Evolutionary conservation across 2,888 invertebrate species (phyloP).

Genomic region (Agrenia bidenticulata): DNA sequence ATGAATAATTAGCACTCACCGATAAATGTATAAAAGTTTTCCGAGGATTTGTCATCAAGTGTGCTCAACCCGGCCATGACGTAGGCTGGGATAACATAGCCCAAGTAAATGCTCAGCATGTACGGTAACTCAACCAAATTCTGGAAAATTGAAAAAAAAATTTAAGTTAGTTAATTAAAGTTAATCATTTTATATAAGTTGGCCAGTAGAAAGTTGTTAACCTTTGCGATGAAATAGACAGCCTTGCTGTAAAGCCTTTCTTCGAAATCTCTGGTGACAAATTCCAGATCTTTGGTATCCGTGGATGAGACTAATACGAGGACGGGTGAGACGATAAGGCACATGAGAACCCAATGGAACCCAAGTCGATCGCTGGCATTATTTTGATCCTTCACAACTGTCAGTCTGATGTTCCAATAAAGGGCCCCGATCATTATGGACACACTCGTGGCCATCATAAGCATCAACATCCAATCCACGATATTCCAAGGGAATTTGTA

Average conservation of each 20-base stretch:
- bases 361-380: slow-evolving; percentile 65
- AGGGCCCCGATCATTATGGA: slow-evolving; percentile 82
- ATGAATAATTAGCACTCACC: slow-evolving; percentile 37
- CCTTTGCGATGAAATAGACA: slow-evolving; percentile 77
- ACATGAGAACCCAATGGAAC: slow-evolving; percentile 82
- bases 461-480: slow-evolving; percentile 73
- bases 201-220: slow-evolving; percentile 57
- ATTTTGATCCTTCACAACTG: slow-evolving; percentile 60
- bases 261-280: slow-evolving; percentile 76
- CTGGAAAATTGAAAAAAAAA: slow-evolving; percentile 60
- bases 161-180: slow-evolving; percentile 8
- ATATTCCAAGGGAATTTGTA: slow-evolving; percentile 84
- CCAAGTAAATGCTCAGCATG: slow-evolving; percentile 75
- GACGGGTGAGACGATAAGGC: slow-evolving; percentile 75
- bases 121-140: slow-evolving; percentile 75
- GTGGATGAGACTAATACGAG: slow-evolving; percentile 63
- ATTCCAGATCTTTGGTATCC: slow-evolving; percentile 58
- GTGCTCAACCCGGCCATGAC: slow-evolving; percentile 79
- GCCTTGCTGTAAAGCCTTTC: slow-evolving; percentile 77
- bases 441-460: slow-evolving; percentile 76
- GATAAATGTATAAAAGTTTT: slow-evolving; percentile 54
- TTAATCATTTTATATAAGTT: not conserved
- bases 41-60: slow-evolving; percentile 54
- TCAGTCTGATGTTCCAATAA: slow-evolving; percentile 85
- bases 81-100: slow-evolving; percentile 83